Evolutionary conservation across 2,113 vertebrate species (phyloP), one percentile per base, ranked within the genome.

Genomic region (Limanda limanda): DNA sequence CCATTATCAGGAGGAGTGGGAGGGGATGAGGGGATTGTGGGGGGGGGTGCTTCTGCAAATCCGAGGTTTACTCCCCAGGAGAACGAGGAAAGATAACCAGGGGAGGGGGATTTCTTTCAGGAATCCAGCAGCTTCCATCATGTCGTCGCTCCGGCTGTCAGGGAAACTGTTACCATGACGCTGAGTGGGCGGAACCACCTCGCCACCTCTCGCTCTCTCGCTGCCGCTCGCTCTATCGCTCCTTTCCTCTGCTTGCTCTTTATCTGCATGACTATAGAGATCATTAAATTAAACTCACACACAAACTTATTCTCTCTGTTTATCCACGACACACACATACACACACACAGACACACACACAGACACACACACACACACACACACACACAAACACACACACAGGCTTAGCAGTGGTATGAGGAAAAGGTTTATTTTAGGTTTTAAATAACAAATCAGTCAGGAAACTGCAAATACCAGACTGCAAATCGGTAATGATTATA

Each of bases 161-260:
- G 55, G 31, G 81, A 61, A 74, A 87, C 79, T 0, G 83, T 91
- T 90, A 76, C 82, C 76, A 84, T 86, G 74, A 75, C 37, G 65
- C 78, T 85, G 52, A 78, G 56, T 58, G 25, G 47, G 71, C 42
- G 47, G 45, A 42, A 81, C 71, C 71, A 66, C 67, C 69, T 70
- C 37, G 0, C 74, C 62, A 56, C 40, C 70, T 80, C 51, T 27
- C 54, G 37, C 48, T 76, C 20, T 25, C 23, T 31, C 27, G 40
- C 60, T 9, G 20, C n/a, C 37, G 45, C 40, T 52, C 9, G 35
- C 25, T 35, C 12, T 63, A n/a, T 14, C 37, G n/a, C 40, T 63
- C 21, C 9, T 5, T 21, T 7, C 23, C 3, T 59, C 37, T 37
- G 15, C 37, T 31, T 57, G 47, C 17, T 5, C 17, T 35, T 67